Evolutionary conservation across 2,113 vertebrate species (phyloP).

Genomic region (Mirounga angustirostris): DNA sequence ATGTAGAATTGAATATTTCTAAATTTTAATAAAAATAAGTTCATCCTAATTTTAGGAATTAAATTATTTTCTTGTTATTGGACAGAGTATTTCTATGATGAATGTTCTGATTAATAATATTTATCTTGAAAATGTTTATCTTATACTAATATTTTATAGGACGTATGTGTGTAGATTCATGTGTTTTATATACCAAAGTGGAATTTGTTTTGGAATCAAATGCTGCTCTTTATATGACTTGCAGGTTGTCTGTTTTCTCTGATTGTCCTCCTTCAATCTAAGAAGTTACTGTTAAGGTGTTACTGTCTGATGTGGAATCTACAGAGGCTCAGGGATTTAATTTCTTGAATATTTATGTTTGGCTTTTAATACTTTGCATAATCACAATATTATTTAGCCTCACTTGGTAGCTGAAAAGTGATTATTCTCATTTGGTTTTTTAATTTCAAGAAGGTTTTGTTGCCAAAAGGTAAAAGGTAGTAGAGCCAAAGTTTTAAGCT

Average conservation of each 20-base stretch:
- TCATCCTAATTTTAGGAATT: slow-evolving; percentile 9
- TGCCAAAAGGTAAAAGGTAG: neutral
- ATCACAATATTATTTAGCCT: neutral
- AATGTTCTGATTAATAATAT: neutral
- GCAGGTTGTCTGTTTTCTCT: neutral
- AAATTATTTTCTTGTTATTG: slow-evolving; percentile 17
- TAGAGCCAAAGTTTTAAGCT: neutral
- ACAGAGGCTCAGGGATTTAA: neutral
- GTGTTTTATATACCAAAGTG: neutral
- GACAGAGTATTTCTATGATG: neutral
- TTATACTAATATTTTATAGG: slow-evolving; percentile 21
- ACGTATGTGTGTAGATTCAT: neutral
- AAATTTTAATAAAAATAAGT: slow-evolving; percentile 24
- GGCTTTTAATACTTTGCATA: neutral
- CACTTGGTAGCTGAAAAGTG: neutral
- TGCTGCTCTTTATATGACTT: slow-evolving; percentile 23
- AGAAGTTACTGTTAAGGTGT: neutral
- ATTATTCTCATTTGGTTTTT: slow-evolving; percentile 42
- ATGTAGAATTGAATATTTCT: neutral
- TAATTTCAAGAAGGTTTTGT: slow-evolving; percentile 45
- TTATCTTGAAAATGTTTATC: neutral
- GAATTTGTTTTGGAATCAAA: slow-evolving; percentile 8
- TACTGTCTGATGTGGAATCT: neutral
- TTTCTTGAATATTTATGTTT: neutral
- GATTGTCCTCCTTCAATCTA: neutral